Conservation (phyloP, 2,797 vertebrate species). For the Argya squamiceps region DNA sequence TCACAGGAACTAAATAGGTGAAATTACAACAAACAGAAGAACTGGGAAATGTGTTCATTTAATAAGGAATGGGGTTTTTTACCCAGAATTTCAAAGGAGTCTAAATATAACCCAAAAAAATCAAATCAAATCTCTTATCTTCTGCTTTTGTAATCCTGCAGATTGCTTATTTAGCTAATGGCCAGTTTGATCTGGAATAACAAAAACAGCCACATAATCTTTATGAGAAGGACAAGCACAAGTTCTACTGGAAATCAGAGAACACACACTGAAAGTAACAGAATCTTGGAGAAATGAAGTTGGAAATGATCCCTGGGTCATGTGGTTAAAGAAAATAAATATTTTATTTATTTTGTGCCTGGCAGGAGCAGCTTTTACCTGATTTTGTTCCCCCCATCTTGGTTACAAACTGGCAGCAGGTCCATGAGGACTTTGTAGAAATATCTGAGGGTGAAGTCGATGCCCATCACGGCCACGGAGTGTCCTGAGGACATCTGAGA, state of each 20-base stretch:
- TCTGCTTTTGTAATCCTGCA: background rate
- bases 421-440: conserved; percentile 98
- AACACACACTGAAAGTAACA: background rate
- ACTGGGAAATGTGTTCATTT: background rate
- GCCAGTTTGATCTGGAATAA: background rate
- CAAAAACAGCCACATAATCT: background rate
- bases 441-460: conserved; percentile 96
- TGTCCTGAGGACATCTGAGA: conserved; percentile 90
- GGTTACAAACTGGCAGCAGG: conserved; percentile 94
- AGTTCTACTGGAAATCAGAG: background rate
- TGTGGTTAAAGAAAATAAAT: background rate
- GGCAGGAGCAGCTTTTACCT: conserved; percentile 76
- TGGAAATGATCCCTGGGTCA: background rate
- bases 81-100: background rate
- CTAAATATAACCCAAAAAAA: background rate
- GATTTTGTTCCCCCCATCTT: conserved; percentile 97
- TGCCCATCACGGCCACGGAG: conserved; percentile 95
- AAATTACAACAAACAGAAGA: background rate
- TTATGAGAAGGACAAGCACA: background rate
- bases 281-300: background rate
- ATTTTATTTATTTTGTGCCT: background rate
- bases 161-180: background rate
- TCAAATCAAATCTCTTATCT: background rate
- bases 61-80: background rate
- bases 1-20: background rate